phyloP scores from a whole-genome alignment of 2,113 vertebrate species.

The Halcyon senegalensis region DNA sequence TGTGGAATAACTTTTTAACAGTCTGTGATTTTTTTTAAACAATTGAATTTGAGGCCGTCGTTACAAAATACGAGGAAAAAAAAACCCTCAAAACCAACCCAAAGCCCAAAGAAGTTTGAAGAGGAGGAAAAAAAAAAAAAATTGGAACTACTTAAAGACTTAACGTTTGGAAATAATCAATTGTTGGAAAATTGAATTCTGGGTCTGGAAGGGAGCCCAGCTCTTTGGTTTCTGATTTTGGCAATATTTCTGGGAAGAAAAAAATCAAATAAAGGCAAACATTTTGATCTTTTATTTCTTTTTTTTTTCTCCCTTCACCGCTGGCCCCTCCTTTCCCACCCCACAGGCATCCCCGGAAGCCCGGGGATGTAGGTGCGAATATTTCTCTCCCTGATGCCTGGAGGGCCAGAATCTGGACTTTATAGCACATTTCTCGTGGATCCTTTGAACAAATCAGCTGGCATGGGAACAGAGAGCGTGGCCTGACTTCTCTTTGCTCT shows the following conservation, averaged over 20 bases:
- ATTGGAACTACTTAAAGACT: constrained; percentile 8
- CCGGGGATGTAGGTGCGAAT: neutral
- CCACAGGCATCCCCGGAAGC: neutral
- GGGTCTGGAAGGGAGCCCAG: constrained; percentile 26
- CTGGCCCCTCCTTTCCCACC: neutral
- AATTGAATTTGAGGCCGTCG: neutral
- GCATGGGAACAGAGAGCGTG: constrained; percentile 38
- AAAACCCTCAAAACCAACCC: neutral
- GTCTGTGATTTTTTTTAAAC: neutral
- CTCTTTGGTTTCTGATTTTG: constrained; percentile 6
- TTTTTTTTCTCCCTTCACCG: neutral
- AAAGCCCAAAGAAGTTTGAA: neutral
- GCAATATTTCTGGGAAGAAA: constrained; percentile 20
- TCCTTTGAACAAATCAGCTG: constrained; percentile 53
- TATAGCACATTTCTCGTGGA: neutral
- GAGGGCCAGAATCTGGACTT: neutral
- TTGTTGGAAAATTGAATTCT: constrained; percentile 24
- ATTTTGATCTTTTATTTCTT: neutral
- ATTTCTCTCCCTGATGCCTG: neutral
- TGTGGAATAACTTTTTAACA: neutral
- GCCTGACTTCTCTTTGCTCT: neutral
- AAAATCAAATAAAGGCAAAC: neutral
- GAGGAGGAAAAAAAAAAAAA: neutral
- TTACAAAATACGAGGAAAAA: neutral
- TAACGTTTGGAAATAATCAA: constrained; percentile 60